phyloP scores from a whole-genome alignment of 2,888 invertebrate genomes.

The Pyrrhosoma nymphula region DNA sequence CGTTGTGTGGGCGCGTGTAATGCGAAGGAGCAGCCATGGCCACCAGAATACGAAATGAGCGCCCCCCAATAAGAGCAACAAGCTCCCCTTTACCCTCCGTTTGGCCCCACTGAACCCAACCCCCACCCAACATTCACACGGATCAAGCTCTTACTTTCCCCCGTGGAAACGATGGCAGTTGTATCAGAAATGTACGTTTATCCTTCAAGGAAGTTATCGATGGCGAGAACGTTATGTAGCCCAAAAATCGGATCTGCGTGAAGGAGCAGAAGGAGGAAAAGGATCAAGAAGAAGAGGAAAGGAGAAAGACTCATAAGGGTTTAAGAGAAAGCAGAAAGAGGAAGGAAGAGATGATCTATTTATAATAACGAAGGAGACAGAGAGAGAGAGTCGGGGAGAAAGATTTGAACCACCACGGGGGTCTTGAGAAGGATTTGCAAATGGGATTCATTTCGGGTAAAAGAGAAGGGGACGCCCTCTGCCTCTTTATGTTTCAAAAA shows the following conservation, averaged over 20 bases:
- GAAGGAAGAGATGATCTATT: not conserved
- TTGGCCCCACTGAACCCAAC: not conserved
- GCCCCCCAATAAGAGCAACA: not conserved
- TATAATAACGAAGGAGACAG: not conserved
- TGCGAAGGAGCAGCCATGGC: not conserved
- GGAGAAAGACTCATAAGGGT: not conserved
- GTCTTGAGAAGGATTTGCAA: slow-evolving; percentile 1
- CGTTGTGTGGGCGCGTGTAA: not conserved
- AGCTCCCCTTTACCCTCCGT: not conserved
- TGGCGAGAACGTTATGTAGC: slow-evolving; percentile 9
- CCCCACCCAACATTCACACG: no score
- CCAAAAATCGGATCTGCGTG: not conserved
- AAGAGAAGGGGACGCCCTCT: not conserved
- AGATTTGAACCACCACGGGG: not conserved
- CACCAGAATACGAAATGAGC: not conserved
- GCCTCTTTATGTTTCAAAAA: not conserved
- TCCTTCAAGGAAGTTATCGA: not conserved
- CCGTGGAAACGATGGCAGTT: not conserved
- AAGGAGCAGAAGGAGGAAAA: not conserved
- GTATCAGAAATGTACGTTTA: slow-evolving; percentile 21
- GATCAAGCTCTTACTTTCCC: not conserved
- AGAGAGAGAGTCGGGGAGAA: not conserved
- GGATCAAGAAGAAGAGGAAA: not conserved
- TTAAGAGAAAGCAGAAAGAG: not conserved
- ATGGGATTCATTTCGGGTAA: not conserved